phyloP scores from a whole-genome alignment of 1,140 invertebrate genomes.

The Probaryconus sp. region DNA sequence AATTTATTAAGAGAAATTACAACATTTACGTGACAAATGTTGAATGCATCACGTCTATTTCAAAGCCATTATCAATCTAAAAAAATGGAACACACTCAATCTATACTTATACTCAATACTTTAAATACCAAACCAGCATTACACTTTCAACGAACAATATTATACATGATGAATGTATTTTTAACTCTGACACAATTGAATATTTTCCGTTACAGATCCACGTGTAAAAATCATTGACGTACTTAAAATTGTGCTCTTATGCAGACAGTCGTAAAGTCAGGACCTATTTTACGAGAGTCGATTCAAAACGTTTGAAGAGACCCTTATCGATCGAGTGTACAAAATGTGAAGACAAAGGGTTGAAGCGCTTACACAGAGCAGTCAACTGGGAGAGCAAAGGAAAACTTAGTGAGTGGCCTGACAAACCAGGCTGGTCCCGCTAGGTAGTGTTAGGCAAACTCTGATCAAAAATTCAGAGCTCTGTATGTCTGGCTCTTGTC shows the following conservation, averaged over 20 bases:
- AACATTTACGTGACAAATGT: too few relatives aligned
- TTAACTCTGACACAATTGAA: conserved; percentile 30
- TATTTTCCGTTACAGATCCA: not conserved
- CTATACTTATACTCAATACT: too few relatives aligned
- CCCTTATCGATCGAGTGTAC: conserved; percentile 58
- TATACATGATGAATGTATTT: not conserved
- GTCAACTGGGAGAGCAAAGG: conserved; percentile 36
- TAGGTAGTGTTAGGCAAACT: conserved; percentile 60
- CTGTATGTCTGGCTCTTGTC: conserved; percentile 58
- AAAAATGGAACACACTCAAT: too few relatives aligned
- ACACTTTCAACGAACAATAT: too few relatives aligned
- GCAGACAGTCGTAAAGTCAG: conserved; percentile 27
- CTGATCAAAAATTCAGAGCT: conserved; percentile 66
- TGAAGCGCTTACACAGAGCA: conserved; percentile 49
- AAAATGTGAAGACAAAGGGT: conserved; percentile 58
- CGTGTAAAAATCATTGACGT: conserved; percentile 44
- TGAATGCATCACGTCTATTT: too few relatives aligned
- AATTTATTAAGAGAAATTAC: too few relatives aligned
- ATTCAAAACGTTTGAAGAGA: conserved; percentile 60
- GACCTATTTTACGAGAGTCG: conserved; percentile 42
- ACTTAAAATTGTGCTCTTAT: conserved; percentile 27
- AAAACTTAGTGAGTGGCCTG: conserved; percentile 52
- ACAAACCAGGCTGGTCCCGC: conserved; percentile 56
- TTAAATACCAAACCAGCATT: too few relatives aligned
- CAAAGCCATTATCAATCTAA: too few relatives aligned